A percentile compares a stretch with the other conserved stretches of the same genome.
Evolutionary conservation across 2,888 invertebrate genomes (phyloP).

Genomic region (Lasioglossum villosulum): DNA sequence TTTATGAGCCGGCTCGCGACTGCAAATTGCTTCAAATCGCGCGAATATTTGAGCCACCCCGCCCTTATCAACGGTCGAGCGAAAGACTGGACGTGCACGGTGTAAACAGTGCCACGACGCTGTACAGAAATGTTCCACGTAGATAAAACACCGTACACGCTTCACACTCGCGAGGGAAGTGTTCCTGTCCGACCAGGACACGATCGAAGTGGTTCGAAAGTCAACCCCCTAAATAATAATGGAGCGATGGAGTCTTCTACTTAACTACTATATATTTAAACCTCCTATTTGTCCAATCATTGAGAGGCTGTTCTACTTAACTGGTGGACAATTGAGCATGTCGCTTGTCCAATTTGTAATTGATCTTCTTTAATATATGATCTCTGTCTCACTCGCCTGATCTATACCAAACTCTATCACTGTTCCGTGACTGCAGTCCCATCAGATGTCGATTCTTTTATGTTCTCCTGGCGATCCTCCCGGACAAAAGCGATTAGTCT

Average conservation of each 20-base stretch:
- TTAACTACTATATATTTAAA: not conserved
- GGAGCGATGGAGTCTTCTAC: too few species aligned
- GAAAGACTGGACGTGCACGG: not conserved
- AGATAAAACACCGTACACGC: not conserved
- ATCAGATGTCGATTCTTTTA: not conserved
- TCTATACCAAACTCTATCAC: not conserved
- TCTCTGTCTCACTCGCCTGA: not conserved
- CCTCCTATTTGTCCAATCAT: not conserved
- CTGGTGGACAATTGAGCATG: too few species aligned
- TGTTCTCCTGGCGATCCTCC: not conserved
- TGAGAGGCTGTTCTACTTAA: not conserved
- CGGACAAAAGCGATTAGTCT: conserved; percentile 1
- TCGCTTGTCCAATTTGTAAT: not conserved
- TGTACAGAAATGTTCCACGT: not conserved
- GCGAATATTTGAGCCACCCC: conserved; percentile 17
- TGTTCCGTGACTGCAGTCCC: not conserved
- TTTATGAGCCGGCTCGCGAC: conserved; percentile 26
- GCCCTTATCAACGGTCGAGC: not conserved
- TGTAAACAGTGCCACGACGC: not conserved
- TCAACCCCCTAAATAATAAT: too few species aligned
- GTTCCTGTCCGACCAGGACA: not conserved
- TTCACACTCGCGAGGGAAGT: not conserved
- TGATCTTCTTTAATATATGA: not conserved
- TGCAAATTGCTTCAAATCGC: conserved; percentile 38
- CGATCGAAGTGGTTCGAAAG: too few species aligned